phyloP scores from a whole-genome alignment of 2,888 invertebrate genomes.

The Digitonthophagus gazella region DNA sequence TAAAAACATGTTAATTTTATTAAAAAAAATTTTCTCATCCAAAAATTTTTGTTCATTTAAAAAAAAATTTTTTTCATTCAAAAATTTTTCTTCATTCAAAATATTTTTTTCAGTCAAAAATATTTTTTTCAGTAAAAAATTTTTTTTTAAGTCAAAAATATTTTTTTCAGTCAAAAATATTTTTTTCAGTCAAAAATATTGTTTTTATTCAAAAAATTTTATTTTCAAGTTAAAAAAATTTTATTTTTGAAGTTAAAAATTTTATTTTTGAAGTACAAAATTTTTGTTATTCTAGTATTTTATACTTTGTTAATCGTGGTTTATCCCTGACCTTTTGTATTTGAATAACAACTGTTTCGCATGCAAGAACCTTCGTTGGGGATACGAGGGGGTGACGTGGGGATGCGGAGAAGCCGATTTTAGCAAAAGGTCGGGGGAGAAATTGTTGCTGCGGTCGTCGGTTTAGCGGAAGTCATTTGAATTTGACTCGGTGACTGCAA shows the following conservation, averaged over 20 bases:
- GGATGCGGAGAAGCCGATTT: not conserved
- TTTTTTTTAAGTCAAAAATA: too few species aligned
- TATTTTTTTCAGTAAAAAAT: too few species aligned
- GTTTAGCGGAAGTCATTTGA: not conserved
- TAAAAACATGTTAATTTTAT: too few species aligned
- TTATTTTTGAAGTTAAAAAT: not conserved
- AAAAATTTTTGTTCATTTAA: too few species aligned
- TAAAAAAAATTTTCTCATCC: too few species aligned
- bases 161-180: too few species aligned
- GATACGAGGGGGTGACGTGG: not conserved
- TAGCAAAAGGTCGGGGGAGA: not conserved
- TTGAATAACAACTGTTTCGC: constrained; percentile 11
- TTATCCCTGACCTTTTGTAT: constrained; percentile 14
- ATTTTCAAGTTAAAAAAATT: not conserved
- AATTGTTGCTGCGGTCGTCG: not conserved
- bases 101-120: too few species aligned
- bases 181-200: not conserved
- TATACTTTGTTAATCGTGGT: too few species aligned
- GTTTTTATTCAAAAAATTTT: not conserved
- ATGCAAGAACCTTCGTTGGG: constrained; percentile 4
- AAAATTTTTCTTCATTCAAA: too few species aligned
- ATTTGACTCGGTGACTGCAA: not conserved
- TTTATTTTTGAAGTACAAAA: too few species aligned
- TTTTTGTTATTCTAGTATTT: too few species aligned
- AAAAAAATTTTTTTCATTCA: too few species aligned